A percentile compares a stretch with the other conserved stretches of the same genome.
Evolutionary conservation across 1,140 invertebrate genomes (phyloP).

Genomic region (Lordiphosa clarofinis): DNA sequence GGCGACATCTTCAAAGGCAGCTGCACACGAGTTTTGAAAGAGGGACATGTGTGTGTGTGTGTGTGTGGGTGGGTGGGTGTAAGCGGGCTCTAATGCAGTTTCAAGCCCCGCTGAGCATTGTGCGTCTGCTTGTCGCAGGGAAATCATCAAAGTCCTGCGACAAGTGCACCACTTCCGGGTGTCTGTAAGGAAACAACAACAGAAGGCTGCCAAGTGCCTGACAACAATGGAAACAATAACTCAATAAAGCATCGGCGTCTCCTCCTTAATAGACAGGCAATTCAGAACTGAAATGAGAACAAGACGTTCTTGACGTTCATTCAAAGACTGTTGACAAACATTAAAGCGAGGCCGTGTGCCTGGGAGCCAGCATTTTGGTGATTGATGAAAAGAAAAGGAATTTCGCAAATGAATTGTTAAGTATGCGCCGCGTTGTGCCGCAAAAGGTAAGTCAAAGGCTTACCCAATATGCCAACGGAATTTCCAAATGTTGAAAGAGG

Average conservation of each 20-base stretch:
- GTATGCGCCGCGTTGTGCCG: conserved; percentile 21
- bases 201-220: conserved; percentile 12
- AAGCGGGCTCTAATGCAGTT: conserved; percentile 38
- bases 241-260: conserved; percentile 42
- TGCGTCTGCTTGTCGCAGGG: conserved; percentile 7
- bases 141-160: conserved; percentile 35
- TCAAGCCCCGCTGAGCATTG: conserved; percentile 29
- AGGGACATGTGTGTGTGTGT: no score
- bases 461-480: conserved; percentile 58
- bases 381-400: conserved; percentile 71
- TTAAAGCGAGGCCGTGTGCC: conserved; percentile 54
- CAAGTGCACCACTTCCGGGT: conserved; percentile 36
- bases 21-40: conserved; percentile 3
- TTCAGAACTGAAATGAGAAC: conserved; percentile 32
- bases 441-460: conserved; percentile 59
- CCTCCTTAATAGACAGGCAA: conserved; percentile 8
- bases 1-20: conserved; percentile 8
- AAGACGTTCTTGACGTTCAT: conserved; percentile 29
- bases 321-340: conserved; percentile 24
- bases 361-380: conserved; percentile 65
- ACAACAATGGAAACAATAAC: conserved; percentile 45
- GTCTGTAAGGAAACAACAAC: conserved; percentile 6
- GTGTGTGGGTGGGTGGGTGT: background rate
- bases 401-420: conserved; percentile 61
- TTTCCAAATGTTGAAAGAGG: conserved; percentile 26